phyloP scores from a whole-genome alignment of 2,113 vertebrate genomes.

The Dasyprocta punctata region DNA sequence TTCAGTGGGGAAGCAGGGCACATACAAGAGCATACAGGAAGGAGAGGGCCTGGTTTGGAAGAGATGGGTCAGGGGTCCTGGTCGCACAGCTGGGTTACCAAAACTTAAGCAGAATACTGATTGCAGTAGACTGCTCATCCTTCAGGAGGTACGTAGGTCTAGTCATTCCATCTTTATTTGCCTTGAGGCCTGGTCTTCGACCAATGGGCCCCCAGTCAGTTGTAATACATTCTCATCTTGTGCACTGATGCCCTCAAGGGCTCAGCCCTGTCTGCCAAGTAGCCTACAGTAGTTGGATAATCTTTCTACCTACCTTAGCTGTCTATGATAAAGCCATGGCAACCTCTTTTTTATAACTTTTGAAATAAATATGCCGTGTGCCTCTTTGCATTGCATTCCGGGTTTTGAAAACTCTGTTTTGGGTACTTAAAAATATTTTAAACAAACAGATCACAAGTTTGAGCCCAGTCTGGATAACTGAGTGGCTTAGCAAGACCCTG shows the following conservation, averaged over 20 bases:
- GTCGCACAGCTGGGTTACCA: background rate
- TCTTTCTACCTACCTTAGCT: background rate
- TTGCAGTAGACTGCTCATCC: background rate
- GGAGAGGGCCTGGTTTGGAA: no score
- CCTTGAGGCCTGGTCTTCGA: background rate
- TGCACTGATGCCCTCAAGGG: no score
- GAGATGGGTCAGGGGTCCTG: background rate
- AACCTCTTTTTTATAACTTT: background rate
- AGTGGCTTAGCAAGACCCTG: background rate
- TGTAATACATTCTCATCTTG: background rate
- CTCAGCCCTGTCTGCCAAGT: no score
- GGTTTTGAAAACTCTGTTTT: background rate
- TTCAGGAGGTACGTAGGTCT: background rate
- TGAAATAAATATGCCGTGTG: background rate
- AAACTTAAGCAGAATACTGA: fast-evolving
- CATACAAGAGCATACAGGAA: no score
- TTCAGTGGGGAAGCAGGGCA: background rate
- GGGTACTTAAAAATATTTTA: background rate
- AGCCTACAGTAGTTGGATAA: no score
- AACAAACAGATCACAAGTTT: background rate
- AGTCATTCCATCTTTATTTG: background rate
- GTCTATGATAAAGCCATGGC: background rate
- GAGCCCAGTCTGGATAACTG: background rate
- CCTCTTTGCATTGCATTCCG: background rate
- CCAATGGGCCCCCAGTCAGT: background rate